phyloP scores from a whole-genome alignment of 2,113 vertebrate genomes.

The Emydocephalus ijimae region DNA sequence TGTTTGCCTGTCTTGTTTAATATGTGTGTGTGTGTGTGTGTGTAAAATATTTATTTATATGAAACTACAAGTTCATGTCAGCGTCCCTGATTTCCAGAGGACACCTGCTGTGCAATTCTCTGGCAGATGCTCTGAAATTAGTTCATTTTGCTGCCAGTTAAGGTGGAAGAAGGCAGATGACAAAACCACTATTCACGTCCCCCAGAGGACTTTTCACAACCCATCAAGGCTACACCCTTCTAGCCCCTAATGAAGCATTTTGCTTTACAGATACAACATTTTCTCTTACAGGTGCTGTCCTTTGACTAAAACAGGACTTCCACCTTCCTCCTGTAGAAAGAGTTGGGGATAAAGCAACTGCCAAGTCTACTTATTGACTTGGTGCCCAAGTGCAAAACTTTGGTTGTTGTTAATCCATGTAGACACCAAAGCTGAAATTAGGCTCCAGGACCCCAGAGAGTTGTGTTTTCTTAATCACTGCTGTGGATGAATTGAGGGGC shows the following conservation, averaged over 20 bases:
- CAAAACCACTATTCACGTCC: background rate
- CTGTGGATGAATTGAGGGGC: constrained; percentile 14
- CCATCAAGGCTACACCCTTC: background rate
- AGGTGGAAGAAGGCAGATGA: background rate
- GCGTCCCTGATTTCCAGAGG: background rate
- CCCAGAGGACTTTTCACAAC: background rate
- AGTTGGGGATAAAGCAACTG: background rate
- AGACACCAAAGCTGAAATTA: constrained; percentile 27
- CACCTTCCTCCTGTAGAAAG: background rate
- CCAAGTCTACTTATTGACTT: background rate
- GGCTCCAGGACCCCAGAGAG: background rate
- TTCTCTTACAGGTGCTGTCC: background rate
- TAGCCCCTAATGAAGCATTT: background rate
- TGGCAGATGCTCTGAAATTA: background rate
- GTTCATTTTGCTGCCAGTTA: no score
- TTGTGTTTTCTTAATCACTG: constrained; percentile 33
- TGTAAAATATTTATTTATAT: no score
- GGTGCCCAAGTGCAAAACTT: background rate
- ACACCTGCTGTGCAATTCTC: background rate
- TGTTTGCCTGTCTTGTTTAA: background rate
- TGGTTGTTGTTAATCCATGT: background rate
- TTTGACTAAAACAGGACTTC: background rate
- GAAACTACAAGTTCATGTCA: background rate
- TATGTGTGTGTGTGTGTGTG: no score
- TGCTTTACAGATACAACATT: background rate